phyloP scores from a whole-genome alignment of 1,140 invertebrate genomes.

The Rhyzopertha dominica region DNA sequence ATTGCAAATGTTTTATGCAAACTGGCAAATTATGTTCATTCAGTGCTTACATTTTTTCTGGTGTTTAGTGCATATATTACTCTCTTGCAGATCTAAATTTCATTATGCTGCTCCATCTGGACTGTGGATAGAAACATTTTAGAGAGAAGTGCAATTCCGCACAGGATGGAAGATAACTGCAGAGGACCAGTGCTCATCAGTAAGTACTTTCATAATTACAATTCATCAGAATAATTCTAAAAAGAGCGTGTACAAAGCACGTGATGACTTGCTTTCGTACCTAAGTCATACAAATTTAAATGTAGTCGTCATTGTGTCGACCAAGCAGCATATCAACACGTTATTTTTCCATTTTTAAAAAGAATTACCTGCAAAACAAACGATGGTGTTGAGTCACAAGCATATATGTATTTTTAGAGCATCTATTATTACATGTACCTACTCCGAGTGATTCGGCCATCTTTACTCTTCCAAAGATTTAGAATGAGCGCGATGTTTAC shows the following conservation, averaged over 20 bases:
- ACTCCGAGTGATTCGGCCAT: too few species aligned
- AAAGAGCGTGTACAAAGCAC: not conserved
- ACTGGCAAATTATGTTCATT: too few species aligned
- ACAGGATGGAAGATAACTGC: constrained; percentile 23
- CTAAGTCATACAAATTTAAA: constrained; percentile 8
- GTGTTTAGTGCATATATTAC: too few species aligned
- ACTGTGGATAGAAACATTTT: constrained; percentile 21
- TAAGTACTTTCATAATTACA: constrained; percentile 14
- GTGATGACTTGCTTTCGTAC: constrained; percentile 1
- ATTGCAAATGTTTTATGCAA: too few species aligned
- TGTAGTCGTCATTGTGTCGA: constrained; percentile 9
- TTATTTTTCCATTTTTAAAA: not conserved
- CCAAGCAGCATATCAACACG: not conserved
- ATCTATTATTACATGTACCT: too few species aligned
- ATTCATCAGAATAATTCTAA: constrained; percentile 2
- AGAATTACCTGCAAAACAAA: constrained; percentile 7
- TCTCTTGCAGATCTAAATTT: too few species aligned
- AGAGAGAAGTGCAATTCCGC: constrained; percentile 9
- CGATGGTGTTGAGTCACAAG: constrained; percentile 7
- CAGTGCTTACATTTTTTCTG: too few species aligned
- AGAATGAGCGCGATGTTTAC: too few species aligned
- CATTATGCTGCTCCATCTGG: constrained; percentile 24
- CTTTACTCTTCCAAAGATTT: too few species aligned
- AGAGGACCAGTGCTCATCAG: constrained; percentile 21
- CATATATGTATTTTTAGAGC: too few species aligned